Base-by-base conservation (phyloP, 2,888 invertebrate genomes). In the Idaea biselata region DNA sequence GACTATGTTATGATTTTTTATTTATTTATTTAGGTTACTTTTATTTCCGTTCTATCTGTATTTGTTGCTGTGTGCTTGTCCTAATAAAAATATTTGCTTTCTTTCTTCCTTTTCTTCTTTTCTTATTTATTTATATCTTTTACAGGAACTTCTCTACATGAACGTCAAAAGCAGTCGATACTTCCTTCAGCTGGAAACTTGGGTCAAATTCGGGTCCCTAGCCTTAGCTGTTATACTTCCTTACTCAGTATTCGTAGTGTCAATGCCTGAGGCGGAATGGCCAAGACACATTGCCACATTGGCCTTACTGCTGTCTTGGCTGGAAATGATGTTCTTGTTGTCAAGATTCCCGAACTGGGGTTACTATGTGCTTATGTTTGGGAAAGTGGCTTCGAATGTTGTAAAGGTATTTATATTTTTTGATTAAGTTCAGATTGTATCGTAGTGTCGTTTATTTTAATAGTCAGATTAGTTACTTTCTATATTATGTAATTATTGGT, bases 281-380 rank as follows among this genome's bases (percentile, higher is more conserved):
- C 84, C 89, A 0, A 78, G 93, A 3, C 93, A 94, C 66, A 82
- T 94, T 0, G 92, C 94, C 0, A 93, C 94, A 0, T 66, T 92
- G 7, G 93, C 94, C 0, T 70, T 94, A 25, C 86, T 94, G 14
- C 74, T 94, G 3, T 87, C 93, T 0, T 94, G 94, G 94, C 73
- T 93, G 14, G 93, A 94, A 70, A 84, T 94, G 73, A 93, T 94
- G 89, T 93, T 94, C 63, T 77, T 94, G 1, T 75, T 94, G 1
- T 94, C 94, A 0, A 84, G 94, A 61, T 93, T 94, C 65, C 94
- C 94, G 0, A 91, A 89, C 60, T 93, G 93, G 87, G 94, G 94
- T 0, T 93, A 93, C 73, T 94, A 94, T 79, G 93, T 94, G 1
- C 87, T 94, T 6, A 94, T 94, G 94, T 94, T 94, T 79, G 93